These are phyloP conservation scores for Clarias pachynema DNA, from an alignment of 2,797 vertebrate genomes.

Conservation along the genomic window DNA sequence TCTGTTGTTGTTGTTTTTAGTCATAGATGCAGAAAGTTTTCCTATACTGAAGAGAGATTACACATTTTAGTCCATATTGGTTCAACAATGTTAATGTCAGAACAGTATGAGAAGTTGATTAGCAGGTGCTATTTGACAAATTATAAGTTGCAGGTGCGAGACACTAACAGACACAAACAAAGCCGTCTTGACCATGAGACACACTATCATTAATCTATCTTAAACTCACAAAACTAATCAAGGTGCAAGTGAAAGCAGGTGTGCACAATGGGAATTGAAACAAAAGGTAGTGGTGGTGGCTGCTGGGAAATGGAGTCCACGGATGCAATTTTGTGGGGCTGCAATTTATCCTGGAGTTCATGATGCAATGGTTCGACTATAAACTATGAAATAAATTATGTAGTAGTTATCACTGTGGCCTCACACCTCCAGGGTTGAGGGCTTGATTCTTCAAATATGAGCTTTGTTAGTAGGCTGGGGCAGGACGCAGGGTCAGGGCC, in stretches of 20 bases:
- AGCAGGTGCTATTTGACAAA: too few species aligned
- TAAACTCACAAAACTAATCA: background rate
- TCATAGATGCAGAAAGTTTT: background rate
- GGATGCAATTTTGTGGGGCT: background rate
- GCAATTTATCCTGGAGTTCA: background rate
- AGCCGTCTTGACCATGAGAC: background rate
- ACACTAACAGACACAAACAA: background rate
- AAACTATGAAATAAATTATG: background rate
- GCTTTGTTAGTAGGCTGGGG: too few species aligned
- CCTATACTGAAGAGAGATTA: background rate
- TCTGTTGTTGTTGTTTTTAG: background rate
- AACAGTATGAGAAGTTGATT: background rate
- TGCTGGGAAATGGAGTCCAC: constrained; percentile 4
- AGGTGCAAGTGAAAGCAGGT: background rate
- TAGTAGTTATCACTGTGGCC: too few species aligned
- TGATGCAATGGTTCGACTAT: background rate
- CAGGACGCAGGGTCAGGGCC: too few species aligned
- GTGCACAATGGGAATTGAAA: too few species aligned
- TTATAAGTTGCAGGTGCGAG: background rate
- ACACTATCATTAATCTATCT: too few species aligned
- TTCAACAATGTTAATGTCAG: background rate
- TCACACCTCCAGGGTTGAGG: too few species aligned
- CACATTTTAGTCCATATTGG: background rate
- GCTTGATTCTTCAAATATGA: too few species aligned
- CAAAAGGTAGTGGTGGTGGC: background rate